These are phyloP conservation scores for Caradrina clavipalpis DNA, from an alignment of 2,888 invertebrate genomes.

Conservation along the genomic window DNA sequence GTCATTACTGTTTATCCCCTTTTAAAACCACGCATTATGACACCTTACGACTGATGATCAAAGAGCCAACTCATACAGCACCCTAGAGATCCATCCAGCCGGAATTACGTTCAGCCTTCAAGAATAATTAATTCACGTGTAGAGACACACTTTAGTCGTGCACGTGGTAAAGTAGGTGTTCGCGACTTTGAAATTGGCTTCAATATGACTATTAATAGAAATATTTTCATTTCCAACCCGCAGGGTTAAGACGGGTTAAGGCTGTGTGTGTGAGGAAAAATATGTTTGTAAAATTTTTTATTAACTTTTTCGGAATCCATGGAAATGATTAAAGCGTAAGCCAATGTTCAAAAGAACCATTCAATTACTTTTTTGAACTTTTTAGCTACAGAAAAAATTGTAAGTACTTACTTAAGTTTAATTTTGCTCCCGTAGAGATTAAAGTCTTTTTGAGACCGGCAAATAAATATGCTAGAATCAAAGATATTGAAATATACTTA, in stretches of 20 bases:
- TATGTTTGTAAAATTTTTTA: background rate
- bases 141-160: background rate
- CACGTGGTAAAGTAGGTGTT: conserved; percentile 32
- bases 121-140: conserved; percentile 63
- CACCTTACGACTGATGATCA: conserved; percentile 62
- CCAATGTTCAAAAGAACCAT: background rate
- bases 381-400: background rate
- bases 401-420: no score
- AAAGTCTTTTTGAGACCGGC: no score
- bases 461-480: no score
- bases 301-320: background rate
- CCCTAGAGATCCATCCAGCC: conserved; percentile 58
- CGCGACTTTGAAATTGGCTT: conserved; percentile 35
- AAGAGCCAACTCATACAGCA: conserved; percentile 47
- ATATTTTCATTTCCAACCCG: conserved; percentile 5
- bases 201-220: conserved; percentile 11
- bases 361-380: background rate
- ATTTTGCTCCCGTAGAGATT: no score
- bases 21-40: conserved; percentile 26
- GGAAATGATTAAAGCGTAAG: background rate
- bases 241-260: background rate
- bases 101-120: conserved; percentile 60
- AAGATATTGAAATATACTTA: no score
- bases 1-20: conserved; percentile 26
- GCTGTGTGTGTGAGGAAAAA: background rate